Evolutionary conservation across 2,797 vertebrate genomes (phyloP), one percentile per base, ranked within the genome.

Genomic region (Hoplostethus mediterraneus): DNA sequence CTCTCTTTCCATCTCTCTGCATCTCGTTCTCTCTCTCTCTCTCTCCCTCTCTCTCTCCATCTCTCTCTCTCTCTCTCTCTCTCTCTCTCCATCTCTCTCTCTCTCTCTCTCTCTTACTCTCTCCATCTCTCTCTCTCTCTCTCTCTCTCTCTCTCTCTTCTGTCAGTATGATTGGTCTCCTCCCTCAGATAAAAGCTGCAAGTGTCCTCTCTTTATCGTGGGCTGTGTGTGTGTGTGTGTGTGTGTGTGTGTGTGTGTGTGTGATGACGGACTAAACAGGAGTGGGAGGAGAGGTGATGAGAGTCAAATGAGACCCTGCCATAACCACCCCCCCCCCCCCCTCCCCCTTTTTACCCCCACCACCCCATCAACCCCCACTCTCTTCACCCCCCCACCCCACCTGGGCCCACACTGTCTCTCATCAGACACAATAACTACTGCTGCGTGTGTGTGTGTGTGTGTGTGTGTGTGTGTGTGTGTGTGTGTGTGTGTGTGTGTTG

Each of bases 211-310:
- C 21, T 33, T 47, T 44, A 51, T 66, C 25, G 65, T 4, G 6
- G 38, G 48, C 25, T 38, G 3, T 17, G 51, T 14, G 40, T 13
- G 45, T 51, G 57, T 56, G 64, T 48, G 52, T 38, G 42, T 56
- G 40, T 53, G 57, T 48, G 56, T 55, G 57, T 59, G 63, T 72
- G 63, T 72, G 69, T 45, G 45, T 67, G 58, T 60, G 73, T 54
- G 11, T 59, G 0, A 57, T 59, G 59, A 21, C 45, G 21, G 77
- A 80, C 47, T 73, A 38, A 77, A 71, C 21, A 21, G 21, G 21
- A 21, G 21, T 21, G 21, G 21, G 21, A 21, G 21, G 57, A 45
- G 51, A 75, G 2, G 68, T 70, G 80, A 8, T 79, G 80, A 83
- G 13, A 71, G 71, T 25, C 51, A 73, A 48, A 63, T 16, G 56